Percentiles rank a stretch among this genome's conserved stretches.
Evolutionary conservation across 2,888 invertebrate species (phyloP).

Genomic region (Macaria notata): DNA sequence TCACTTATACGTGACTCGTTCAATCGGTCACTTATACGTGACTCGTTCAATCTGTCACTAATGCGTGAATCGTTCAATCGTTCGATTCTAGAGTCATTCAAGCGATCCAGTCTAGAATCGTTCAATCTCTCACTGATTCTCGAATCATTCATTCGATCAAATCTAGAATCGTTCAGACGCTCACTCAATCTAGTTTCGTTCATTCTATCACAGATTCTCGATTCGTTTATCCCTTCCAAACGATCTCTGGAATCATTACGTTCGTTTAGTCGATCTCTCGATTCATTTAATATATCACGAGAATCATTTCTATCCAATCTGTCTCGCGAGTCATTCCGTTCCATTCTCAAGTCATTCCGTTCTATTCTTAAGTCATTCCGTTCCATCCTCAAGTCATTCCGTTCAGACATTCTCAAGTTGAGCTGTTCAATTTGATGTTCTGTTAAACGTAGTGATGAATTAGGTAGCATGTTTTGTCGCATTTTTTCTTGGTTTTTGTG

Average conservation of each 20-base stretch:
- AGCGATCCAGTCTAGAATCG: constrained; percentile 44
- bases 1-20: constrained; percentile 41
- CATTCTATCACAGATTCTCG: constrained; percentile 55
- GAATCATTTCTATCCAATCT: constrained; percentile 28
- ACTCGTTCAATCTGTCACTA: constrained; percentile 44
- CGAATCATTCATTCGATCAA: constrained; percentile 41
- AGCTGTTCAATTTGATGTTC: constrained; percentile 51
- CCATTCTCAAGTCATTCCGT: constrained; percentile 16
- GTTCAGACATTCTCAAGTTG: constrained; percentile 48
- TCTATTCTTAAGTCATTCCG: constrained; percentile 47
- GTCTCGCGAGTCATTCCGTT: constrained; percentile 26
- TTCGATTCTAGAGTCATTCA: constrained; percentile 32
- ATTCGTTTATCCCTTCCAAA: constrained; percentile 45
- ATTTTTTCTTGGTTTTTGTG: constrained; percentile 63
- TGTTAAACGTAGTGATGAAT: constrained; percentile 40
- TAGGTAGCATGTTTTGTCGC: constrained; percentile 42
- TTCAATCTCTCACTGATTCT: constrained; percentile 49
- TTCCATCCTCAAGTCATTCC: constrained; percentile 28
- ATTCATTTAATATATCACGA: constrained; percentile 36
- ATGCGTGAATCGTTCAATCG: constrained; percentile 42
- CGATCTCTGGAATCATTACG: constrained; percentile 36
- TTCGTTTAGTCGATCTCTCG: constrained; percentile 33
- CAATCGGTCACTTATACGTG: constrained; percentile 38
- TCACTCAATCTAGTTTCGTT: constrained; percentile 55
- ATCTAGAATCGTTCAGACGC: constrained; percentile 44